phyloP scores from a whole-genome alignment of 2,113 vertebrate species.

The Furnarius figulus region DNA sequence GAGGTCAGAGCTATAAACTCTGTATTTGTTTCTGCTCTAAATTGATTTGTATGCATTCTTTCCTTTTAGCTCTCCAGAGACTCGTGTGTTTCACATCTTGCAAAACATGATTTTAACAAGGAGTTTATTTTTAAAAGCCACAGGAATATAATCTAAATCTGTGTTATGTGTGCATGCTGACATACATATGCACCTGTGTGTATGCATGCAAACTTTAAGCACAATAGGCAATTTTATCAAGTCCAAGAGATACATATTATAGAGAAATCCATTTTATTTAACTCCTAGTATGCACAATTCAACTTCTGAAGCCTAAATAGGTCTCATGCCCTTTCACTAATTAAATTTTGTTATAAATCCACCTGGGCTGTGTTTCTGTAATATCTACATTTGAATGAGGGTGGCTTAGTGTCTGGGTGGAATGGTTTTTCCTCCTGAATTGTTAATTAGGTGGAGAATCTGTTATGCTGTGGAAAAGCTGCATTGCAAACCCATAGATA shows the following conservation, averaged over 20 bases:
- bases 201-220: not conserved
- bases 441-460: conserved; percentile 71
- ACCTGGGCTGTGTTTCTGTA: conserved; percentile 47
- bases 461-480: conserved; percentile 52
- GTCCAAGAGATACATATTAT: not conserved
- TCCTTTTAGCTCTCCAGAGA: not conserved
- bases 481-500: conserved; percentile 68
- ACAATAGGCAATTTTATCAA: not conserved
- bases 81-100: not conserved
- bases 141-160: not conserved
- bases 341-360: conserved; percentile 62
- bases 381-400: conserved; percentile 49
- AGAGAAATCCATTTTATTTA: not conserved
- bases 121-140: not conserved
- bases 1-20: not conserved
- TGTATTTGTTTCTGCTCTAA: not conserved
- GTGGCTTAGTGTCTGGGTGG: not conserved
- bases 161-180: rapidly evolving
- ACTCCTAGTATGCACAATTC: not conserved
- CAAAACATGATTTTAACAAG: not conserved
- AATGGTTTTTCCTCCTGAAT: conserved; percentile 62
- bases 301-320: not conserved
- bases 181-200: not conserved
- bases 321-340: conserved; percentile 57
- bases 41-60: not conserved